Evolutionary conservation across 2,113 vertebrate species (phyloP), one percentile per base, ranked within the genome.

Genomic region (Ailurus styani): DNA sequence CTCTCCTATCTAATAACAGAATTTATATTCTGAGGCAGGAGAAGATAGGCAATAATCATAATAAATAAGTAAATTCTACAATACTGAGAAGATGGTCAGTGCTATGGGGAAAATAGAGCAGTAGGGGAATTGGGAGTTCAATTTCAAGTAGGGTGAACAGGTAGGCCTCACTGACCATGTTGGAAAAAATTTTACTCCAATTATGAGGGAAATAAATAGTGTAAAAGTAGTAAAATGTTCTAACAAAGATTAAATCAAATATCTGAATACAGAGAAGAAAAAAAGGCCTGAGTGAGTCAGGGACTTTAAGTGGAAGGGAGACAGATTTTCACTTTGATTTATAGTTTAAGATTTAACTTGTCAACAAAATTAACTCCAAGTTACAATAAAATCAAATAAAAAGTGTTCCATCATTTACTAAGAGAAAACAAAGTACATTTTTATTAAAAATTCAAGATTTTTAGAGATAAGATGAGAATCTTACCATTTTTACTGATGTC

Each of bases 401-500:
- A 93, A n/a, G 27, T 34, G 40, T 72, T 73, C 60, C 55, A 66
- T 72, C 25, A 78, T 50, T 96, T 95, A 8, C 55, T 54, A 85
- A 68, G 27, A 40, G 64, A 84, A 94, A 77, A 64, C 34, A 95
- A 78, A 97, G 40, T 40, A 87, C 2, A 55, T 77, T 90, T 50
- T 73, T 31, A 29, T 40, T 42, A 72, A 82, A 9, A 47, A 54
- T 52, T 85, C 6, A 73, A 88, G 54, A 62, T 5, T 78, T 37
- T 95, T 86, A 31, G 37, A 94, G 7, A 27, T 21, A 64, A 90
- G 34, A 27, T n/a, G 18, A 92, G 4, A 66, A 20, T 72, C 99
- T 98, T 99, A 99, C 99, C 99, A 73, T 99, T 99, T 99, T 99
- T 99, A 99, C 99, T 99, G 99, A 99, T 99, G 99, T 99, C 99